phyloP scores from a whole-genome alignment of 2,797 vertebrate genomes.

The Sebastes melanostomus region DNA sequence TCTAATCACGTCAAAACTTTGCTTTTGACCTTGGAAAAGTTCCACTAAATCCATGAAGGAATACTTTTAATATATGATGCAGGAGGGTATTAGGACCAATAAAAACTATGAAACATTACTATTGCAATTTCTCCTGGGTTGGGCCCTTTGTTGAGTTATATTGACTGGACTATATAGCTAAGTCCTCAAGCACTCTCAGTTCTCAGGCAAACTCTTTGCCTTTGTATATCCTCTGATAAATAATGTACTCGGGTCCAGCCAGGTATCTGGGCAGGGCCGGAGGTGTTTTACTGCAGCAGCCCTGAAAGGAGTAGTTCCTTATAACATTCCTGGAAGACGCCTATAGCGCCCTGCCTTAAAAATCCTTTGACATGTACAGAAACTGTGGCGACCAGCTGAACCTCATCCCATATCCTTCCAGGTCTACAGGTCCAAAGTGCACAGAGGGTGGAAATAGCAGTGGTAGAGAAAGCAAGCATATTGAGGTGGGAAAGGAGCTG shows the following conservation, averaged over 20 bases:
- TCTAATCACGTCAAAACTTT: too few species aligned
- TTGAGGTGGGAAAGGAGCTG: not conserved
- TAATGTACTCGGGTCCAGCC: not conserved
- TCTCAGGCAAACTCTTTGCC: not conserved
- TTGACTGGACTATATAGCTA: not conserved
- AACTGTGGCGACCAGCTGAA: not conserved
- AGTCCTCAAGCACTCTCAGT: not conserved
- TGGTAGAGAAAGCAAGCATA: not conserved
- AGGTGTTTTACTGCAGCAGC: not conserved
- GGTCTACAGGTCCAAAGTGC: not conserved
- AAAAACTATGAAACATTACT: not conserved
- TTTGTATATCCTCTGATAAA: not conserved
- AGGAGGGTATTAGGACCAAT: not conserved
- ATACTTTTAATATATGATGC: too few species aligned
- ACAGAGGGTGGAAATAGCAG: not conserved
- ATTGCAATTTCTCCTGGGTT: not conserved
- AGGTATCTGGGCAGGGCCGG: not conserved
- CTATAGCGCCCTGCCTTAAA: not conserved
- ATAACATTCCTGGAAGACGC: not conserved
- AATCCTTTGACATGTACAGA: not conserved
- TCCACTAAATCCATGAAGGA: not conserved
- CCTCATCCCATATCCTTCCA: not conserved
- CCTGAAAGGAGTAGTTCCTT: not conserved
- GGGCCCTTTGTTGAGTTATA: not conserved
- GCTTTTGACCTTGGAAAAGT: too few species aligned